Base-by-base conservation (phyloP, 2,113 vertebrate genomes). In the Microtus montanus region DNA sequence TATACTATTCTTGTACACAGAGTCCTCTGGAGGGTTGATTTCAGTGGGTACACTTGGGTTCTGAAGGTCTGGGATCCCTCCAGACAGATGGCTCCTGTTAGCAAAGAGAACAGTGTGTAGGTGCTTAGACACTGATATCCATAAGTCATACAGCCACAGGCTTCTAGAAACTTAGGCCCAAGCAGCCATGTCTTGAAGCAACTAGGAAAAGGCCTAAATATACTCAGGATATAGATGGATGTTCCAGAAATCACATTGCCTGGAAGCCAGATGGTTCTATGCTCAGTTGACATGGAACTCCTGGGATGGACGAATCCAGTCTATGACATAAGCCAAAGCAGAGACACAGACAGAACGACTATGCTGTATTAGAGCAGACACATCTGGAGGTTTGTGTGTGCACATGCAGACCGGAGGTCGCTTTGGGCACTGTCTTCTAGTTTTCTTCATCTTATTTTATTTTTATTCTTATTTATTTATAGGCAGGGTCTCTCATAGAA, bases 71-170 rank as follows among this genome's bases (percentile, higher is more conserved):
- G 2, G 4, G 26, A n/a, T 7, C 0, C 7, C 30, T 15, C 24
- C 7, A 14, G 2, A 6, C 20, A 52, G 68, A 44, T 30, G 61
- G 33, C 86, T 14, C 14, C 87, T 33, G 30, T 38, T 47, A 61
- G 74, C 33, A 11, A 1, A 1, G 4, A 19, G 9, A 63, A 3
- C 6, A 26, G 68, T 7, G 0, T 15, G 17, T 15, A 30, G 9
- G 5, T 33, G n/a, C 64, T 41, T 28, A 63, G 70, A 24, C 0
- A 35, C 87, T 78, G 22, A 33, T 58, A n/a, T 1, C 15, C 14
- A 54, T 47, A 70, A 20, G 47, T n/a, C 41, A 6, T 12, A 71
- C 83, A 78, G 33, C 41, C 49, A 26, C 0, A 8, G 33, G 61
- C 19, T 24, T 22, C 28, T 30, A 47, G 75, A 83, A 64, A 22